These are phyloP conservation scores for Nebria salina DNA, from an alignment of 2,888 invertebrate species.

Conservation along the genomic window DNA sequence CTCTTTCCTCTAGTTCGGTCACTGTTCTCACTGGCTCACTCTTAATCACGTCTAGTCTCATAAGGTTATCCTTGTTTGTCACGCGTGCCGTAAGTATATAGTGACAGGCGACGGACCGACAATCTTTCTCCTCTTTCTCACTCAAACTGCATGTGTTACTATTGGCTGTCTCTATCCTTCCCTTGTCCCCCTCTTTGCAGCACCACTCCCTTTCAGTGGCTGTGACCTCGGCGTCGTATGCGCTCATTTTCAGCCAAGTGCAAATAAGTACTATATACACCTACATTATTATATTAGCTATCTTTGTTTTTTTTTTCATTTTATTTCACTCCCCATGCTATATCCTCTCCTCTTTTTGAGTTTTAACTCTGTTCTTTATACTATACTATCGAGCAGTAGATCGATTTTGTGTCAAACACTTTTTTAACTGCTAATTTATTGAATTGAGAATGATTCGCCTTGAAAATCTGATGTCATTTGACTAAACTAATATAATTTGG, in stretches of 20 bases:
- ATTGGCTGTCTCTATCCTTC: background rate
- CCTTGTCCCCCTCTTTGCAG: background rate
- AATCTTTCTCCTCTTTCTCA: background rate
- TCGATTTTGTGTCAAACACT: background rate
- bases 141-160: background rate
- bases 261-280: constrained; percentile 1
- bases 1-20: background rate
- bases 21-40: constrained; percentile 1
- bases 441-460: constrained; percentile 1
- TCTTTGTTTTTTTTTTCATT: background rate
- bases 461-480: constrained; percentile 1
- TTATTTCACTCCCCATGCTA: background rate
- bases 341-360: background rate
- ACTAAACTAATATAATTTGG: background rate
- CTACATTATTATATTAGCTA: background rate
- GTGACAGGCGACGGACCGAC: background rate
- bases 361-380: background rate
- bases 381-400: background rate
- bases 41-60: background rate
- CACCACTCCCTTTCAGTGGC: constrained; percentile 1
- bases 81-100: constrained; percentile 1
- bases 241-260: constrained; percentile 1
- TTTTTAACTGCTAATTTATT: background rate
- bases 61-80: background rate
- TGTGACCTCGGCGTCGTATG: background rate